These are phyloP conservation scores for Hemicentrotus pulcherrimus DNA, from an alignment of 35 echinoderm and acorn worm genomes.

Conservation along the genomic window DNA sequence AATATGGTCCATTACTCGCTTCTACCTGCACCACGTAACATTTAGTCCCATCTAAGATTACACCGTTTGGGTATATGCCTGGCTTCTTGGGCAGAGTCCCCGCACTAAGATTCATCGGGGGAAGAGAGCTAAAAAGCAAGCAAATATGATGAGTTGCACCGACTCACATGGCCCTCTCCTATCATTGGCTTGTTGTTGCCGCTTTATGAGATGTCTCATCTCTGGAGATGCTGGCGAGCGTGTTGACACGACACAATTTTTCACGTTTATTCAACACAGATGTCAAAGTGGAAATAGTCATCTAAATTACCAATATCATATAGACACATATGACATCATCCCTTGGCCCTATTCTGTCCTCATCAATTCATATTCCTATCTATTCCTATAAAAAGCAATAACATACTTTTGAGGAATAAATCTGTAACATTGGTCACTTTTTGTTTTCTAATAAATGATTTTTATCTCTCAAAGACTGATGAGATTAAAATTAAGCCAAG, in stretches of 20 bases:
- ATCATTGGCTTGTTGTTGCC: background rate
- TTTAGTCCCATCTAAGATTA: background rate
- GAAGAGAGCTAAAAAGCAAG: slow-evolving; percentile 43
- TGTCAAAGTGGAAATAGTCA: background rate
- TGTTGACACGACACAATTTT: slow-evolving; percentile 25
- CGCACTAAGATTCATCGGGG: background rate
- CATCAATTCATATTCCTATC: background rate
- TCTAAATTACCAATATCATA: background rate
- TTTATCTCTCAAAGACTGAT: background rate
- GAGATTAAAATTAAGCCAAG: no score
- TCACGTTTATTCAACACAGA: background rate
- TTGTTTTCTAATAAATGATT: background rate
- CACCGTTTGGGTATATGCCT: slow-evolving; percentile 7
- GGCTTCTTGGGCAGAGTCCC: background rate
- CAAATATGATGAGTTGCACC: slow-evolving; percentile 13
- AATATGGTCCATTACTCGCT: background rate
- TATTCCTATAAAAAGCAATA: background rate
- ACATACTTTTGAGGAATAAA: background rate
- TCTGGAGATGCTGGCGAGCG: background rate
- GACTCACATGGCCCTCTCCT: background rate
- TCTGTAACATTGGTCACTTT: background rate
- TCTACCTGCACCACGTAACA: background rate
- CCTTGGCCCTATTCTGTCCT: background rate
- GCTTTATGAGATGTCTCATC: background rate
- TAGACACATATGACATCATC: background rate